Percentiles rank a stretch among this genome's conserved stretches.
phyloP scores from a whole-genome alignment of 2,888 invertebrate genomes.

The Idaea straminata region DNA sequence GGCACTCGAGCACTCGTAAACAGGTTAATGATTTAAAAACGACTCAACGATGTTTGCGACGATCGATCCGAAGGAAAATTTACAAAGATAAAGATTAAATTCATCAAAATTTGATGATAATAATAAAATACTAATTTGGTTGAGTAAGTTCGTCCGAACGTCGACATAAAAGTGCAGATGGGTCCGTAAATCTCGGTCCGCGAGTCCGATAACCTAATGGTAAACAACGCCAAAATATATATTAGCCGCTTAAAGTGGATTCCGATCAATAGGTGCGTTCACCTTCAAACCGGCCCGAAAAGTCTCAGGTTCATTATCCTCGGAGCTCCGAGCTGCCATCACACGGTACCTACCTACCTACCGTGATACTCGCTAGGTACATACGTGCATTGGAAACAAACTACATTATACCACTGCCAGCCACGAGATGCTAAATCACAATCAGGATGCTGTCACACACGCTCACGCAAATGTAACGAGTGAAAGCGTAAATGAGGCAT shows the following conservation, averaged over 20 bases:
- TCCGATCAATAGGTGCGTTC: slow-evolving; percentile 67
- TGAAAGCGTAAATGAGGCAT: slow-evolving; percentile 70
- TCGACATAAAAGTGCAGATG: slow-evolving; percentile 41
- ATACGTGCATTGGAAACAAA: neutral
- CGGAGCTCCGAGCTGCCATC: slow-evolving; percentile 27
- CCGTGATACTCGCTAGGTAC: neutral
- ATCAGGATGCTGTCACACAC: neutral
- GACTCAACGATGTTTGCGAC: neutral
- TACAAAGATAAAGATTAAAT: neutral
- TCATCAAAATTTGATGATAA: neutral
- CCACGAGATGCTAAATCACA: neutral
- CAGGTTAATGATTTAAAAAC: neutral
- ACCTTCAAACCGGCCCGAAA: slow-evolving; percentile 74
- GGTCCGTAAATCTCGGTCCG: slow-evolving; percentile 53
- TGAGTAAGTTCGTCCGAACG: slow-evolving; percentile 15
- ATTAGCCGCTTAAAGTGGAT: slow-evolving; percentile 60
- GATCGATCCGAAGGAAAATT: neutral
- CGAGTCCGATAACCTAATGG: slow-evolving; percentile 67
- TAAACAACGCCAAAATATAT: slow-evolving; percentile 67
- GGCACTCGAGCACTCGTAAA: slow-evolving; percentile 1
- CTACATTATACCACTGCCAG: no score
- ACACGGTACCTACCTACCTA: neutral
- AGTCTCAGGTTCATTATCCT: slow-evolving; percentile 71
- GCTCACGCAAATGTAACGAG: slow-evolving; percentile 35
- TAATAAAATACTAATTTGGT: slow-evolving; percentile 14